Percentiles rank a stretch among this genome's conserved stretches.
phyloP scores from a whole-genome alignment of 2,797 vertebrate genomes.

The Remorina albescens region DNA sequence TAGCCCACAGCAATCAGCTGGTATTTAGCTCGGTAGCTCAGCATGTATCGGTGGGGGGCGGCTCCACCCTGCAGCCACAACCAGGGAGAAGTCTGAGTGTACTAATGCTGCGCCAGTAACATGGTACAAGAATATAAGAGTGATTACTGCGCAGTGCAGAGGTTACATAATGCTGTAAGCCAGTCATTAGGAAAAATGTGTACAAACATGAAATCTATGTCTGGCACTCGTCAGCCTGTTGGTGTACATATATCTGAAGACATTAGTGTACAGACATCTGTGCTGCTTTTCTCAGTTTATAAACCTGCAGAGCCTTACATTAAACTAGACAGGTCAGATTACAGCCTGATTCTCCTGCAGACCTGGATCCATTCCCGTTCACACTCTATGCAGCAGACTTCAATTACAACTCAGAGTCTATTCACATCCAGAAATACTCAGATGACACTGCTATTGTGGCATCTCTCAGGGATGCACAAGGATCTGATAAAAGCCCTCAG shows the following conservation, averaged over 20 bases:
- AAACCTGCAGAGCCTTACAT: too few relatives aligned
- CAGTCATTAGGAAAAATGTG: constrained; percentile 66
- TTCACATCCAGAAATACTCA: too few relatives aligned
- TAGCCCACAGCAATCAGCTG: constrained; percentile 51
- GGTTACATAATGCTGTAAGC: constrained; percentile 69
- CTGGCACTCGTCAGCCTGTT: constrained; percentile 27
- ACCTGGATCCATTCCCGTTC: too few relatives aligned
- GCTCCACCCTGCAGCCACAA: constrained; percentile 33
- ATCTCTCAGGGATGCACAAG: too few relatives aligned
- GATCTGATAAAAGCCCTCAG: too few relatives aligned
- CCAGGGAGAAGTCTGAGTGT: constrained; percentile 46
- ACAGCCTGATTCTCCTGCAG: too few relatives aligned
- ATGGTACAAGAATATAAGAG: constrained; percentile 53
- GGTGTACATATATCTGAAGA: constrained; percentile 3
- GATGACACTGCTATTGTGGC: too few relatives aligned
- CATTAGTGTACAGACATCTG: too few relatives aligned
- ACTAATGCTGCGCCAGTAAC: constrained; percentile 48
- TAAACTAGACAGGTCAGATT: too few relatives aligned
- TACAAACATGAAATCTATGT: constrained; percentile 66
- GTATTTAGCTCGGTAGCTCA: constrained; percentile 43
- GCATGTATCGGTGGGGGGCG: constrained; percentile 31
- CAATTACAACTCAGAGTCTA: too few relatives aligned
- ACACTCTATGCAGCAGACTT: too few relatives aligned
- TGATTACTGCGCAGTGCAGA: constrained; percentile 40
- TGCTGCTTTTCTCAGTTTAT: too few relatives aligned